These are phyloP conservation scores for Oncorhynchus gorbuscha DNA, from an alignment of 2,113 vertebrate genomes.

Conservation along the genomic window DNA sequence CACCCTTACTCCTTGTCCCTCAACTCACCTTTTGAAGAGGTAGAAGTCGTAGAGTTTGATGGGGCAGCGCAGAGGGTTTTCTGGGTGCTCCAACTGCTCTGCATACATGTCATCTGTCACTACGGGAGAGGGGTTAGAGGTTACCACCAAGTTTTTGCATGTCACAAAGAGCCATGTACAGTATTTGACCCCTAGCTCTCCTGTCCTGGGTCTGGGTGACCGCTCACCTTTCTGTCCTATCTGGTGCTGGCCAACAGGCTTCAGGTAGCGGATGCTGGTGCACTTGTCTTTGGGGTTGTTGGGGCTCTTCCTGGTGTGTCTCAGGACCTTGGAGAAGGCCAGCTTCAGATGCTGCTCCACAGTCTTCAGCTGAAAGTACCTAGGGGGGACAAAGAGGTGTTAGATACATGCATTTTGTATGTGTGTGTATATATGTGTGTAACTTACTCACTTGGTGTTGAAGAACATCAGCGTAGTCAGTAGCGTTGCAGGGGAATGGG, in stretches of 20 bases:
- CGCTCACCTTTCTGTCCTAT: conserved; percentile 92
- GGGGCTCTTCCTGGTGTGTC: conserved; percentile 98
- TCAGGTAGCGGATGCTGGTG: conserved; percentile 97
- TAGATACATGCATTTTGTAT: no score
- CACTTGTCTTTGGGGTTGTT: conserved; percentile 98
- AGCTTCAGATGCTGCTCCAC: conserved; percentile 98
- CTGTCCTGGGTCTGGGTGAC: neutral
- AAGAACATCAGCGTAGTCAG: conserved; percentile 99
- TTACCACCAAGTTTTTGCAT: neutral
- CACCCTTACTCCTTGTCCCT: neutral
- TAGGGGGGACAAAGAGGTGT: conserved; percentile 43
- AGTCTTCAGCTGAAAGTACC: conserved; percentile 95
- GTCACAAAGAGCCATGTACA: neutral
- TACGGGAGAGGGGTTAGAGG: conserved; percentile 53
- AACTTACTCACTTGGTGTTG: conserved; percentile 93
- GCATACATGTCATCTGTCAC: conserved; percentile 99
- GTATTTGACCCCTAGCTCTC: neutral
- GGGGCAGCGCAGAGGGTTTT: conserved; percentile 95
- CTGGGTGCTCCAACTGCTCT: conserved; percentile 95
- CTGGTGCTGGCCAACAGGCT: conserved; percentile 86
- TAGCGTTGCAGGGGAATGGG: conserved; percentile 95
- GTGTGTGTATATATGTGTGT: neutral
- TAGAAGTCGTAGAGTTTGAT: conserved; percentile 99
- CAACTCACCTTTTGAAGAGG: conserved; percentile 99
- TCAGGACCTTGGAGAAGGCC: conserved; percentile 96